Evolutionary conservation across 2,888 invertebrate genomes (phyloP), one percentile per base, ranked within the genome.

Genomic region (Caenorhabditis japonica): DNA sequence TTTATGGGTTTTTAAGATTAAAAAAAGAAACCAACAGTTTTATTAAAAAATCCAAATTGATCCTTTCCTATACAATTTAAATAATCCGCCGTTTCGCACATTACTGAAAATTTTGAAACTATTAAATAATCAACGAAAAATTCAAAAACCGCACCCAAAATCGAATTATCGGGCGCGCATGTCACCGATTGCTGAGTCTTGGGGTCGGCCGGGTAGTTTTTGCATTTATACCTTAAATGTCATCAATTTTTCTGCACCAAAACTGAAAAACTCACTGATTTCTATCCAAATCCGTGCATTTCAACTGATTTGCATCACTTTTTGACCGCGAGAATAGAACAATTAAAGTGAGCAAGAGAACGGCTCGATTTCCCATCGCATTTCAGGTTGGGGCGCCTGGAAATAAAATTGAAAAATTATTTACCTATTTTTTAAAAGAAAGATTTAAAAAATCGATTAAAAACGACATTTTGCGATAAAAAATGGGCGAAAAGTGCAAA

Each of bases 111-210:
- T 17, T 33, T 21, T n/a, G 33, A 34, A n/a, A n/a, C n/a, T n/a
- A n/a, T n/a, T n/a, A n/a, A n/a, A n/a, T n/a, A n/a, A n/a, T n/a
- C n/a, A n/a, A n/a, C n/a, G n/a, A n/a, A n/a, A n/a, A n/a, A n/a
- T 34, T 36, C 10, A 43, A 49, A 39, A 52, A 44, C 30, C 34
- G n/a, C 25, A 84, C 83, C 78, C 49, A 60, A 41, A 39, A 83
- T 52, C 4, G 82, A 82, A 47, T 83, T 83, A 38, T 83, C 83
- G 27, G 74, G 69, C 8, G 77, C 61, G 55, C 84, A 84, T 8
- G 68, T 64, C 7, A 53, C 46, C 4, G 82, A 78, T 58, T 82
- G 80, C 44, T 83, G 76, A 8, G 80, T 83, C 17, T 64, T 47
- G 8, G 75, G 49, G 71, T 75, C 61, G 25, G 79, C 43, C 15